phyloP scores from a whole-genome alignment of 2,113 vertebrate species.

The Glareola pratincola region DNA sequence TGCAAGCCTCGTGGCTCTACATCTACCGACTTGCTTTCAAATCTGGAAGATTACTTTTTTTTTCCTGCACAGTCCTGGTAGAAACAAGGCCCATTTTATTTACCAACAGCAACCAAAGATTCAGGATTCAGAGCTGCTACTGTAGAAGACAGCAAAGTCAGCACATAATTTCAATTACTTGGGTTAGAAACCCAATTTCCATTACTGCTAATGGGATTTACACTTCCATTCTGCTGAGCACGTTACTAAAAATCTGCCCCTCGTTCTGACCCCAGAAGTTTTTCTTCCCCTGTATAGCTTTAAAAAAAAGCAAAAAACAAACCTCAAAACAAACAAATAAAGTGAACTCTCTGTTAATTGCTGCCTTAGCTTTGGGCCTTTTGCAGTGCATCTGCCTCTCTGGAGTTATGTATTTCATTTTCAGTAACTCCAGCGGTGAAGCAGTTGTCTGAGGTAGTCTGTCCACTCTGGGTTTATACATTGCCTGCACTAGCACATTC shows the following conservation, averaged over 20 bases:
- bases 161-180: slow-evolving; percentile 10
- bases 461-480: not conserved
- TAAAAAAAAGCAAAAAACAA: not conserved
- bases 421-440: not conserved
- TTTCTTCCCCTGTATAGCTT: not conserved
- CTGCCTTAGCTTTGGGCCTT: not conserved
- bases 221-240: not conserved
- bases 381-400: not conserved
- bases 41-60: not conserved
- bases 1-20: not conserved
- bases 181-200: not conserved
- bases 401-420: not conserved
- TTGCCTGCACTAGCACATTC: not conserved
- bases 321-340: not conserved
- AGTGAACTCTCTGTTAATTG: not conserved
- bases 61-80: not conserved
- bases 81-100: not conserved
- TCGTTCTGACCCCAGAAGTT: not conserved
- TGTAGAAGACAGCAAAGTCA: not conserved
- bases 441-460: not conserved
- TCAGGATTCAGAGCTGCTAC: not conserved
- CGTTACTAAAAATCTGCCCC: not conserved
- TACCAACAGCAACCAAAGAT: not conserved
- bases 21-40: not conserved
- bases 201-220: slow-evolving; percentile 10